phyloP scores from a whole-genome alignment of 2,888 invertebrate species.

The Frankliniella fusca region DNA sequence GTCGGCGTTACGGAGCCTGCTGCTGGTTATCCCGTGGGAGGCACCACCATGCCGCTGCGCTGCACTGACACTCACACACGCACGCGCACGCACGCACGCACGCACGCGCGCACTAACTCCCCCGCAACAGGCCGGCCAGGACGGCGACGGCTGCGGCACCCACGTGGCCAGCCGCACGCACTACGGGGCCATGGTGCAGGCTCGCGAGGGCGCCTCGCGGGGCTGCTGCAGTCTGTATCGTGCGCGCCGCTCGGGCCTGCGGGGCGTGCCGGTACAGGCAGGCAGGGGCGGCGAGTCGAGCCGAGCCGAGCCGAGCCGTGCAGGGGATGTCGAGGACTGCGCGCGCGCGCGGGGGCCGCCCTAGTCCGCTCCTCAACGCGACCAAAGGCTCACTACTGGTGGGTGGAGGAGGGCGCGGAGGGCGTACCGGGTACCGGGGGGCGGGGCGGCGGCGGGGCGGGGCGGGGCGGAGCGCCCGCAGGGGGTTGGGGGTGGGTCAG shows the following conservation, averaged over 20 bases:
- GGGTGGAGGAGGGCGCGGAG: not conserved
- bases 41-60: not conserved
- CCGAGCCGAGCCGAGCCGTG: not conserved
- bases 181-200: not conserved
- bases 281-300: not conserved
- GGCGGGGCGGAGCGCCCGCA: not conserved
- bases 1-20: not conserved
- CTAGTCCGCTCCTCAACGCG: not conserved
- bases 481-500: too few species aligned
- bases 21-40: not conserved
- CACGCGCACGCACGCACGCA: not conserved
- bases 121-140: not conserved
- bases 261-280: not conserved
- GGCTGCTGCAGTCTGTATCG: not conserved
- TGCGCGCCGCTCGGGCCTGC: too few species aligned
- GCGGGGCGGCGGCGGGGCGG: not conserved
- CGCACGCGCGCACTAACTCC: not conserved
- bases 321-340: not conserved
- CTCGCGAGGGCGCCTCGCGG: not conserved
- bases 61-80: not conserved
- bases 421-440: constrained; percentile 15
- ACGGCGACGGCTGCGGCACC: too few species aligned
- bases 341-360: not conserved
- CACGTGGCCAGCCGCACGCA: not conserved
- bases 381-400: constrained; percentile 1